Evolutionary conservation across 2,113 vertebrate genomes (phyloP).

Genomic region (Hemichromis elongatus): DNA sequence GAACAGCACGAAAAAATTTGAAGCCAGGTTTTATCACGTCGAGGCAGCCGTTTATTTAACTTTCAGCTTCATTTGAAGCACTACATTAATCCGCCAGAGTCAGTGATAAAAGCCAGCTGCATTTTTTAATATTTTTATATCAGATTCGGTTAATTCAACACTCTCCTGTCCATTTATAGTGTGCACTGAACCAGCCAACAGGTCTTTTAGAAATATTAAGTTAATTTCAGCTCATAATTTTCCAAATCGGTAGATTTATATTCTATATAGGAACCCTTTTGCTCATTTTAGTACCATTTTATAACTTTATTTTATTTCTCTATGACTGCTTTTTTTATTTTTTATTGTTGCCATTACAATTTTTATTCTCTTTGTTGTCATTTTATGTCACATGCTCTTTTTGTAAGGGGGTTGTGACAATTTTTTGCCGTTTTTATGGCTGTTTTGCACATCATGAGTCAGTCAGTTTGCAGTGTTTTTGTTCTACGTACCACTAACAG

Average conservation of each 20-base stretch:
- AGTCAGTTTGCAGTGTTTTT: background rate
- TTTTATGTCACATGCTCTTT: fast-evolving
- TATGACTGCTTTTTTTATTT: background rate
- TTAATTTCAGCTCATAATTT: background rate
- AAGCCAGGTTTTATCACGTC: background rate
- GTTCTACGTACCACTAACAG: background rate
- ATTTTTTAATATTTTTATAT: background rate
- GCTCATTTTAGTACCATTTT: background rate
- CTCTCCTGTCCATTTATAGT: background rate
- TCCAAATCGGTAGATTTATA: background rate
- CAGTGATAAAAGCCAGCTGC: background rate
- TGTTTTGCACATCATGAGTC: background rate
- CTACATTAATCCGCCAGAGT: fast-evolving
- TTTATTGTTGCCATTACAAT: background rate
- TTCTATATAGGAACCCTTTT: background rate
- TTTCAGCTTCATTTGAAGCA: background rate
- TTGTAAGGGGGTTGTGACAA: fast-evolving
- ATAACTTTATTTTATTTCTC: fast-evolving
- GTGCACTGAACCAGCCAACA: background rate
- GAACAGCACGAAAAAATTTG: background rate
- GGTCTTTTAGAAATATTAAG: background rate
- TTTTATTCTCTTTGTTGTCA: background rate
- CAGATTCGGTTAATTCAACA: too few species aligned
- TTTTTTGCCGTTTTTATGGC: background rate
- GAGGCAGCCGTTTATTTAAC: background rate